Conservation (phyloP, 2,888 invertebrate species). For the Drosophila hamatofila region DNA sequence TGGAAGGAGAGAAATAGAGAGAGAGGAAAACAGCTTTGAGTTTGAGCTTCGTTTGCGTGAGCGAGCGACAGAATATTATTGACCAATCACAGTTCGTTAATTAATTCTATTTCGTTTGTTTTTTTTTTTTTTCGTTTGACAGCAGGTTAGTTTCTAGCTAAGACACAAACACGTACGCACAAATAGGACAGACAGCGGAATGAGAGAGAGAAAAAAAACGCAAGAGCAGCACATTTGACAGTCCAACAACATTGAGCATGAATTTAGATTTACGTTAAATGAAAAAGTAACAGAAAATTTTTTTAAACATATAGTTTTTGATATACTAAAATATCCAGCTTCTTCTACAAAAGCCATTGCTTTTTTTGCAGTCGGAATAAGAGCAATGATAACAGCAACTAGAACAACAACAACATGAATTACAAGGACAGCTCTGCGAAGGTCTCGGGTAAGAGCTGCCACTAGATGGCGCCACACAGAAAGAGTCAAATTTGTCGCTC, state of each 20-base stretch:
- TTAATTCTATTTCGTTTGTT: not conserved
- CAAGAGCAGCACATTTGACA: constrained; percentile 2
- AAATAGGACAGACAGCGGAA: constrained; percentile 9
- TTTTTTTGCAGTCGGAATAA: not conserved
- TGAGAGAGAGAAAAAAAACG: not conserved
- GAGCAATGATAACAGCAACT: not conserved
- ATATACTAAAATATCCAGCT: not conserved
- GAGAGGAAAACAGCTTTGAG: constrained; percentile 52
- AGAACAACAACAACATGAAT: constrained; percentile 8
- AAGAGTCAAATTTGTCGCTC: constrained; percentile 5
- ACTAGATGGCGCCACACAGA: constrained; percentile 6
- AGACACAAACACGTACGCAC: constrained; percentile 31
- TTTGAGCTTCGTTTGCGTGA: constrained; percentile 37
- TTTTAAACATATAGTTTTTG: not conserved
- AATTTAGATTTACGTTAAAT: constrained; percentile 8
- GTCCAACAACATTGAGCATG: constrained; percentile 10
- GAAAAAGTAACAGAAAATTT: not conserved
- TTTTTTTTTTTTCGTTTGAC: constrained; percentile 1
- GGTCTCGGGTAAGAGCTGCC: not conserved
- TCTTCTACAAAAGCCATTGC: not conserved
- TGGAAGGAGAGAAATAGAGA: constrained; percentile 40
- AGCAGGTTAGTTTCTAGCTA: constrained; percentile 27
- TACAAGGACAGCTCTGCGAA: not conserved
- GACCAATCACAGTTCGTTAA: constrained; percentile 32
- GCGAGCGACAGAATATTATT: constrained; percentile 37